Evolutionary conservation across 2,113 vertebrate species (phyloP), one percentile per base, ranked within the genome.

Genomic region (Myrmophylax atrothorax): DNA sequence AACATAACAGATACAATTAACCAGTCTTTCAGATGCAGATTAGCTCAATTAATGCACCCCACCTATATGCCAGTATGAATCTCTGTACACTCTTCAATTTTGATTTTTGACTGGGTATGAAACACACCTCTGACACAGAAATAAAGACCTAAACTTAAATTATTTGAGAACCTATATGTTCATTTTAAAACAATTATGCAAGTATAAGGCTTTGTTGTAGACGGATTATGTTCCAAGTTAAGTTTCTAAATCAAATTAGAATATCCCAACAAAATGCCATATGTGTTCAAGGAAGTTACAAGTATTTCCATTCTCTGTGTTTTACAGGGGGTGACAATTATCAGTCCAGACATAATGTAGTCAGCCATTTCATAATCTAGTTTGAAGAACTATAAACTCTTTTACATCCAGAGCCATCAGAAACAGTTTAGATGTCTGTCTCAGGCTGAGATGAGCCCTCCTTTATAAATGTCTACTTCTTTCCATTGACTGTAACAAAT

Each of bases 1-100:
- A 91, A 95, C 96, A 91, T 96, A 96, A 90, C 94, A 96, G 97
- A 98, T 96, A 52, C 0, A 10, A 97, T 98, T 98, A 98, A 97
- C 95, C 95, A 87, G 38, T 72, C 96, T 95, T 96, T 92, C 95
- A 94, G 85, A 86, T 2, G 22, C 84, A 95, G 96, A 98, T 96
- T 96, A 90, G 64, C 67, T 95, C 94, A 96, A 94, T 97, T 96
- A 97, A 94, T 84, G 96, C 87, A 93, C 22, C 18, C 75, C 67
- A 96, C 79, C 77, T 91, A 84, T 55, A 83, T 76, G 92, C 24
- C 75, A 93, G 42, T 96, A 70, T 60, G 76, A 79, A 94, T 95
- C 53, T 77, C 66, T 42, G 85, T 82, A 90, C 77, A 62, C 84
- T 95, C 95, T 92, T 90, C 77, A 56, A 90, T 90, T 97, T 95